Percentiles rank a stretch among this genome's conserved stretches.
Conservation (phyloP, 2,113 vertebrate genomes). For the Phalacrocorax carbo region DNA sequence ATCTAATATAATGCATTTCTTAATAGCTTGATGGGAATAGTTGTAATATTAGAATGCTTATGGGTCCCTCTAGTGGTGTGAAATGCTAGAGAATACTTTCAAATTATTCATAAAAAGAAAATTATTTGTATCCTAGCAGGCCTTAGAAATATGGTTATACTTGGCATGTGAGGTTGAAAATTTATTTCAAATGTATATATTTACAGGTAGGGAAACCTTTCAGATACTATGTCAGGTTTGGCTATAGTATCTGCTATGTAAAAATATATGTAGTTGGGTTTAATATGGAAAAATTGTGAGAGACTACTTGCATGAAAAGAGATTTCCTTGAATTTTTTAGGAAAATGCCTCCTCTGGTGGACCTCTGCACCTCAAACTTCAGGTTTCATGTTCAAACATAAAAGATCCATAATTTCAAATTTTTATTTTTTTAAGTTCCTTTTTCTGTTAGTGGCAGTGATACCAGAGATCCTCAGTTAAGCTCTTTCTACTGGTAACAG, state of each 20-base stretch:
- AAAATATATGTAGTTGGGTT: not conserved
- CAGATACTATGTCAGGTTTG: not conserved
- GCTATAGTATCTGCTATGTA: not conserved
- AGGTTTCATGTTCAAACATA: not conserved
- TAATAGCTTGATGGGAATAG: not conserved
- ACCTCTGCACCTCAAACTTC: not conserved
- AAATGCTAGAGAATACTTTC: not conserved
- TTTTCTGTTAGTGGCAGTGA: not conserved
- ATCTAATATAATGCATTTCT: not conserved
- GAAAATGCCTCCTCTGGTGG: not conserved
- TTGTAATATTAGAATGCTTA: not conserved
- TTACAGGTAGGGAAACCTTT: not conserved
- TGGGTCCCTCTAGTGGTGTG: slow-evolving; percentile 51
- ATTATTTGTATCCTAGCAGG: not conserved
- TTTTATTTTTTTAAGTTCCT: not conserved
- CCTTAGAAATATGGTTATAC: not conserved
- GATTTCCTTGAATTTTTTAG: not conserved
- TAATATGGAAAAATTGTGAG: not conserved
- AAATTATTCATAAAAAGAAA: not conserved
- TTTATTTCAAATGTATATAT: not conserved
- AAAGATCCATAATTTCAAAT: not conserved
- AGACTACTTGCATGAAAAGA: not conserved
- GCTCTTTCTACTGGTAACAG: not conserved
- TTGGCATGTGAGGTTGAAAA: not conserved
- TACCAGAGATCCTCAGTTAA: not conserved